Conservation (phyloP, 2,888 invertebrate species). For the Caenorhabditis sp. region DNA sequence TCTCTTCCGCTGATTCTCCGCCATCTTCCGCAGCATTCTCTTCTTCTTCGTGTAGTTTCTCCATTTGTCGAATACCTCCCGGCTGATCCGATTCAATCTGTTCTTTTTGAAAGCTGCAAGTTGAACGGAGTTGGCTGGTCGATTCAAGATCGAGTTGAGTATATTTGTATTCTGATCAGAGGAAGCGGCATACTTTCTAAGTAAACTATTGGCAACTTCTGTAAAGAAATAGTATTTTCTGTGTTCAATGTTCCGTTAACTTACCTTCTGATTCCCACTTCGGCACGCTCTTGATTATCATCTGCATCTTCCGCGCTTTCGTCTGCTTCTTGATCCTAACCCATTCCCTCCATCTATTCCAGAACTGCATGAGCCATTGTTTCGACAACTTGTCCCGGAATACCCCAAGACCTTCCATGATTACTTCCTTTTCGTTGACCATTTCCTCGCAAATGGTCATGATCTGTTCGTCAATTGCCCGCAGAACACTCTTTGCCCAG, state of each 20-base stretch:
- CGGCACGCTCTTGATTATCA: conserved; percentile 41
- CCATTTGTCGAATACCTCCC: conserved; percentile 36
- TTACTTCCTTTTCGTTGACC: conserved; percentile 34
- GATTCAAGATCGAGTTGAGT: neutral
- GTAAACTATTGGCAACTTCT: conserved; percentile 18
- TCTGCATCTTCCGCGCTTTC: conserved; percentile 17
- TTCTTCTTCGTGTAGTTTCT: neutral
- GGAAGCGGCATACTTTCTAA: conserved; percentile 20
- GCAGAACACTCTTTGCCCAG: conserved; percentile 21
- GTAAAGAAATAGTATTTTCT: no score
- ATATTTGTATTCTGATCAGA: neutral
- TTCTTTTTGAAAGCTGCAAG: conserved; percentile 26
- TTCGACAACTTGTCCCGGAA: conserved; percentile 41
- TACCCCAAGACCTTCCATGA: conserved; percentile 20
- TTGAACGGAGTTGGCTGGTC: conserved; percentile 7
- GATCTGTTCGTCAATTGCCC: conserved; percentile 28
- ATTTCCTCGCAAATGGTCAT: conserved; percentile 29
- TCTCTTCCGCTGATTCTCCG: conserved; percentile 11
- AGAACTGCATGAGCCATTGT: conserved; percentile 72
- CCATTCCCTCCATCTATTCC: conserved; percentile 69
- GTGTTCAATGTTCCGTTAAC: no score
- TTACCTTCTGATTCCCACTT: conserved; percentile 60
- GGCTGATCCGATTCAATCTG: conserved; percentile 32
- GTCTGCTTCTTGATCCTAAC: conserved; percentile 49
- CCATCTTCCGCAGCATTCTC: conserved; percentile 1